Evolutionary conservation across 2,113 vertebrate genomes (phyloP).

Genomic region (Rhabdomys dilectus): DNA sequence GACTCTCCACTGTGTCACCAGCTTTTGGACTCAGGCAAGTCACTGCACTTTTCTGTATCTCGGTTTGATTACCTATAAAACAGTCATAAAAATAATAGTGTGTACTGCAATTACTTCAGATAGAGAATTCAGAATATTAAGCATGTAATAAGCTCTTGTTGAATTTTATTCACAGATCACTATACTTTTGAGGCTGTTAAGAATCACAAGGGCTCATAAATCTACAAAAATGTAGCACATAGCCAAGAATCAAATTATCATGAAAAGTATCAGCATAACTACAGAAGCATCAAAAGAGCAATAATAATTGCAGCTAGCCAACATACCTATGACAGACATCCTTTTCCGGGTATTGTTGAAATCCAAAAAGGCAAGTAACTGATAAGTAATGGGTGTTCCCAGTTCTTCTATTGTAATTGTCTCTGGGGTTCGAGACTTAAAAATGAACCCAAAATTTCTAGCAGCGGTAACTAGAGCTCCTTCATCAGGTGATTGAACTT

Average conservation of each 20-base stretch:
- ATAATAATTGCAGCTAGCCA: slow-evolving; percentile 31
- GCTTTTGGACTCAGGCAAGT: background rate
- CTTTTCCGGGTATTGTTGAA: slow-evolving; percentile 90
- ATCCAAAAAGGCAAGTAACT: slow-evolving; percentile 89
- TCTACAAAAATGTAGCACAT: background rate
- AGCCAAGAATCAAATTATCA: slow-evolving; percentile 1
- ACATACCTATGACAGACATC: slow-evolving; percentile 90
- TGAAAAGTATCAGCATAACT: slow-evolving; percentile 10
- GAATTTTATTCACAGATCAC: background rate
- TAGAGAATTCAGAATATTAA: background rate
- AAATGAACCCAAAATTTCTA: slow-evolving; percentile 88
- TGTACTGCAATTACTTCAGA: background rate
- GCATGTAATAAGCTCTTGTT: background rate
- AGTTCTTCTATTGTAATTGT: slow-evolving; percentile 89
- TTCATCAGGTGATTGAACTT: slow-evolving; percentile 90
- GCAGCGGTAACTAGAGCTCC: slow-evolving; percentile 89
- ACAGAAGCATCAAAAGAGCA: background rate
- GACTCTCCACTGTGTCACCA: background rate
- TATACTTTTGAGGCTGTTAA: background rate
- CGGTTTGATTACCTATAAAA: background rate
- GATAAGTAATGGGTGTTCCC: slow-evolving; percentile 86
- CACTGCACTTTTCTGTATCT: background rate
- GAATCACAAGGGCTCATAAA: background rate
- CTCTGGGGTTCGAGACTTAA: slow-evolving; percentile 88
- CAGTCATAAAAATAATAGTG: background rate